Evolutionary conservation across 2,797 vertebrate species (phyloP), one percentile per base, ranked within the genome.

Genomic region (Spondyliosoma cantharus): DNA sequence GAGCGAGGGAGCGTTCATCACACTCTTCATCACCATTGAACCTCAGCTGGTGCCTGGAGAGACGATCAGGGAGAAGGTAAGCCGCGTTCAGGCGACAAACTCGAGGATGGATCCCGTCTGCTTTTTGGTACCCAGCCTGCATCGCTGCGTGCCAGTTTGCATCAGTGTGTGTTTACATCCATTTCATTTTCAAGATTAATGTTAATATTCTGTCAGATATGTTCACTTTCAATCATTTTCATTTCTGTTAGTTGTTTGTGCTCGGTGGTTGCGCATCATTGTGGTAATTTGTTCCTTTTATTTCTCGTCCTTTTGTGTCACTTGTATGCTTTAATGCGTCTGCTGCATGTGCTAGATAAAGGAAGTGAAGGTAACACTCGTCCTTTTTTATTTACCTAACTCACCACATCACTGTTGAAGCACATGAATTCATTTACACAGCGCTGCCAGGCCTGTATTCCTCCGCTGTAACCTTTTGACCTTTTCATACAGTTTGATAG

Each of bases 41-140:
- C 98, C 98, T 8, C 98, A 97, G 90, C 96, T 99, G 76, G 92
- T 97, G 68, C 97, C 97, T 0, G 98, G 97, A 81, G 97, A 99
- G 86, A 79, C 96, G 0, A 71, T 98, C 53, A 93, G 96, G 85
- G 97, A 99, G 85, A 98, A 97, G 96, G 98, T 98, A 90, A 86
- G 80, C 50, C 43, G 5, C 3, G 16, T 72, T 57, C 22, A 24
- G 19, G 15, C 15, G 0, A 4, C n/a, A 12, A 22, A 5, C 9
- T 66, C 16, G 15, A 50, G 42, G 48, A 59, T 43, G 14, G 45
- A 60, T 57, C 22, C 58, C 57, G 5, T 73, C 22, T 52, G 12
- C 17, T 43, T 37, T 56, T 8, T 62, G 25, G 6, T 46, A 22
- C 48, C 20, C 5, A 11, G 59, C 69, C n/a, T 66, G 13, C 71